Percentiles rank a stretch among this genome's conserved stretches.
phyloP scores from a whole-genome alignment of 2,888 invertebrate genomes.

The Drosophila mayaguana region DNA sequence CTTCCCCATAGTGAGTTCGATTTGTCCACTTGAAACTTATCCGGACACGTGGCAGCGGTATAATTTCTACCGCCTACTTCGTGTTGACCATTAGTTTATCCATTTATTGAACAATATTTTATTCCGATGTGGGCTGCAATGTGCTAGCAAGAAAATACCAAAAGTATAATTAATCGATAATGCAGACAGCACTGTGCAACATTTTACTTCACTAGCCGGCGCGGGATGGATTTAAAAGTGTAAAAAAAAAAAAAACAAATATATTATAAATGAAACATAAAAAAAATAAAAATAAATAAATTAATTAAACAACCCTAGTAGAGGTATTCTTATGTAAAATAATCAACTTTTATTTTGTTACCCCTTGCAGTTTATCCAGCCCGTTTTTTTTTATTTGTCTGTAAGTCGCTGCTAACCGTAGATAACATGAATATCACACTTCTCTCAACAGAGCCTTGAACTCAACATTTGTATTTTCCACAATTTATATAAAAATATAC shows the following conservation, averaged over 20 bases:
- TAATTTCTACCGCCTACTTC: conserved; percentile 39
- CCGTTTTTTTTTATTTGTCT: no score
- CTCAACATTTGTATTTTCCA: no score
- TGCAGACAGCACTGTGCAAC: neutral
- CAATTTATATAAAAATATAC: neutral
- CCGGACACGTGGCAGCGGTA: conserved; percentile 52
- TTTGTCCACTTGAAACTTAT: conserved; percentile 1
- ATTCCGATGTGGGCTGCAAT: conserved; percentile 23
- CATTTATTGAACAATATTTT: conserved; percentile 60
- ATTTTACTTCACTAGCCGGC: neutral
- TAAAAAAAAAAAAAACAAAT: neutral
- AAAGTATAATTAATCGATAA: conserved; percentile 20
- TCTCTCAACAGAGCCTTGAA: no score
- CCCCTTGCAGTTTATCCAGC: no score
- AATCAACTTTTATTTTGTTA: no score
- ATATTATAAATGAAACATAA: neutral
- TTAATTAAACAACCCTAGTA: no score
- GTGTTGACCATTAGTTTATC: conserved; percentile 50
- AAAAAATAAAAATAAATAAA: no score
- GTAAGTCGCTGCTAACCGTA: no score
- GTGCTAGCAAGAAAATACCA: conserved; percentile 31
- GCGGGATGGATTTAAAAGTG: neutral
- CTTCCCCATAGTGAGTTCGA: conserved; percentile 25
- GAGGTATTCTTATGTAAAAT: no score
- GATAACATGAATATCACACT: no score